phyloP scores from a whole-genome alignment of 2,113 vertebrate genomes.

The Cavia porcellus region DNA sequence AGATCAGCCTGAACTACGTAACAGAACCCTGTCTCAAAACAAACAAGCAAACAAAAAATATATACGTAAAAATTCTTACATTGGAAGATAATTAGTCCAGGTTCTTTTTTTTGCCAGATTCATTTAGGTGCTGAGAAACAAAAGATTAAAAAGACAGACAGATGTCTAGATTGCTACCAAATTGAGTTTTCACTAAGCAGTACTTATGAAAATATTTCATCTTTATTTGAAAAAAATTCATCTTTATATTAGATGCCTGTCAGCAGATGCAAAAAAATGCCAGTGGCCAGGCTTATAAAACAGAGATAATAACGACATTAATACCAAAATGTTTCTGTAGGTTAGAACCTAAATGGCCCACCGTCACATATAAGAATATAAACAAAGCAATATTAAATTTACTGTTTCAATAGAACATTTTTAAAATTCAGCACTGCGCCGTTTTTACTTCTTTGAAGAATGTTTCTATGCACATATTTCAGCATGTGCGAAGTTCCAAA shows the following conservation, averaged over 20 bases:
- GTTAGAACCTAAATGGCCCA: background rate
- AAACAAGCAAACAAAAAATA: background rate
- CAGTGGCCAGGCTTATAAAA: background rate
- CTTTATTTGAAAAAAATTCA: constrained; percentile 45
- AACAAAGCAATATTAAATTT: constrained; percentile 46
- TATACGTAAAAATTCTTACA: background rate
- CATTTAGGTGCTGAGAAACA: background rate
- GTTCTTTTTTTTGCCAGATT: background rate
- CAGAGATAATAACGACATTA: background rate
- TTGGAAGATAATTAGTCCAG: constrained; percentile 20
- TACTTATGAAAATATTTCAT: background rate
- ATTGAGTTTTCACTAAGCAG: background rate
- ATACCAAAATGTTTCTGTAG: background rate
- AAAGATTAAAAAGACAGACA: background rate
- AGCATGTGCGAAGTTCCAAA: background rate
- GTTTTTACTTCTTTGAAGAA: constrained; percentile 17
- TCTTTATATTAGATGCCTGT: background rate
- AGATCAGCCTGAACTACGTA: background rate
- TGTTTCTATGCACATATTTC: constrained; percentile 34
- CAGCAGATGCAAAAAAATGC: constrained; percentile 29
- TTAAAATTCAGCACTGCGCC: background rate
- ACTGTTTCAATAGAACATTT: background rate
- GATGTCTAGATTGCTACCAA: background rate
- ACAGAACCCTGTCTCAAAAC: background rate
- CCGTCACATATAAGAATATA: background rate